Conservation (phyloP, 1,140 invertebrate genomes). For the Drosophila nebulosa region DNA sequence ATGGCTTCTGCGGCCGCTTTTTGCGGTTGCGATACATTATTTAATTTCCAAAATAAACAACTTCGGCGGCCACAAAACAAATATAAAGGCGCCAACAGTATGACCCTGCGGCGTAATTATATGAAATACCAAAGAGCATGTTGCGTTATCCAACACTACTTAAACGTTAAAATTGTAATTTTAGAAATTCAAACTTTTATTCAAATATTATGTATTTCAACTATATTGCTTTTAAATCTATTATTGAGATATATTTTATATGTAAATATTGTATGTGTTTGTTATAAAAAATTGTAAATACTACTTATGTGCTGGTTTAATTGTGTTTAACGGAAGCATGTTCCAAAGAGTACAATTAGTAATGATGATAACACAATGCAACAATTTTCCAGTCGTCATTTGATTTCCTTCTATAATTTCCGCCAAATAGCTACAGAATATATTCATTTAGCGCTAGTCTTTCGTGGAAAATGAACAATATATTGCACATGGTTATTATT, state of each 20-base stretch:
- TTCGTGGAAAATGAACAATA: slow-evolving; percentile 27
- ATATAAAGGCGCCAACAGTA: slow-evolving; percentile 2
- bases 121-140: background rate
- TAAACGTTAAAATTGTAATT: background rate
- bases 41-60: background rate
- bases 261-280: slow-evolving; percentile 30
- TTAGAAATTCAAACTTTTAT: slow-evolving; percentile 26
- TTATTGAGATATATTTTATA: slow-evolving; percentile 43
- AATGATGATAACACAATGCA: slow-evolving; percentile 53
- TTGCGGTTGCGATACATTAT: slow-evolving; percentile 51
- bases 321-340: slow-evolving; percentile 32
- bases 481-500: slow-evolving; percentile 43
- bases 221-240: slow-evolving; percentile 37
- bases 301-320: slow-evolving; percentile 40
- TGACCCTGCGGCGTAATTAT: background rate
- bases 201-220: slow-evolving; percentile 43
- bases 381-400: background rate
- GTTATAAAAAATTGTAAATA: slow-evolving; percentile 30
- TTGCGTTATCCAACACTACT: background rate
- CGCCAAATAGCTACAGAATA: background rate
- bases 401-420: background rate
- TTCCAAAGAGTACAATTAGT: slow-evolving; percentile 42
- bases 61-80: too few relatives aligned
- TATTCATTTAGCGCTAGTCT: background rate
- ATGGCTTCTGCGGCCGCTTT: slow-evolving; percentile 30